Percentiles rank a stretch among this genome's conserved stretches.
These are phyloP conservation scores for Diceros bicornis DNA, from an alignment of 2,797 vertebrate species.

Conservation along the genomic window DNA sequence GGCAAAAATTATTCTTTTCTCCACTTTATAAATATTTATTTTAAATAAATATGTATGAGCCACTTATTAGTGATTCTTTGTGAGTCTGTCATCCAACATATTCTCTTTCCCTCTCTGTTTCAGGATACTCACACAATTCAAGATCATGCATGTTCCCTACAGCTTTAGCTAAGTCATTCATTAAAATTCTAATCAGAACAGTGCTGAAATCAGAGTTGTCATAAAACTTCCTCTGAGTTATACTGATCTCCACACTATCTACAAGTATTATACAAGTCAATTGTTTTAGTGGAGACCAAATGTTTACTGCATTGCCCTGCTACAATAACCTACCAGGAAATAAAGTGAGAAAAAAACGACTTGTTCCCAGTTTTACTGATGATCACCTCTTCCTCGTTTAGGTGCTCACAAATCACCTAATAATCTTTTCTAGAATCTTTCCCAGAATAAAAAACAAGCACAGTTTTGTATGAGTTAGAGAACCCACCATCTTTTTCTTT, in stretches of 20 bases:
- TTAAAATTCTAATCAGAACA: neutral
- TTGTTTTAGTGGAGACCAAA: neutral
- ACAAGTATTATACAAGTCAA: neutral
- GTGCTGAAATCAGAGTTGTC: neutral
- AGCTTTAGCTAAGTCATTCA: conserved; percentile 16
- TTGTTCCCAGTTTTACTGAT: neutral
- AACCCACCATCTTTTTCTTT: neutral
- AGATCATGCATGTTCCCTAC: neutral
- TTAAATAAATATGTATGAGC: conserved; percentile 1
- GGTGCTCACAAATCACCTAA: neutral
- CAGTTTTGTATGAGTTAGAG: neutral
- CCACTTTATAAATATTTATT: conserved; percentile 34
- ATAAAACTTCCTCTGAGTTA: neutral
- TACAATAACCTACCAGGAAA: neutral
- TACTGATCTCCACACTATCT: neutral
- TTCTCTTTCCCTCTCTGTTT: neutral
- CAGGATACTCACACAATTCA: neutral
- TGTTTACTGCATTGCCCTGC: neutral
- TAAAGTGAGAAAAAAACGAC: neutral
- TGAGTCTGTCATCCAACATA: neutral
- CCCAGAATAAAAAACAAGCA: conserved; percentile 4
- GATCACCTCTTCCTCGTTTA: neutral
- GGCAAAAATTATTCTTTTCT: neutral
- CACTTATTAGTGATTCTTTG: neutral
- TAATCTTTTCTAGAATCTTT: conserved; percentile 1